These are phyloP conservation scores for Cephus runcator DNA, from an alignment of 2,888 invertebrate species.

Conservation along the genomic window DNA sequence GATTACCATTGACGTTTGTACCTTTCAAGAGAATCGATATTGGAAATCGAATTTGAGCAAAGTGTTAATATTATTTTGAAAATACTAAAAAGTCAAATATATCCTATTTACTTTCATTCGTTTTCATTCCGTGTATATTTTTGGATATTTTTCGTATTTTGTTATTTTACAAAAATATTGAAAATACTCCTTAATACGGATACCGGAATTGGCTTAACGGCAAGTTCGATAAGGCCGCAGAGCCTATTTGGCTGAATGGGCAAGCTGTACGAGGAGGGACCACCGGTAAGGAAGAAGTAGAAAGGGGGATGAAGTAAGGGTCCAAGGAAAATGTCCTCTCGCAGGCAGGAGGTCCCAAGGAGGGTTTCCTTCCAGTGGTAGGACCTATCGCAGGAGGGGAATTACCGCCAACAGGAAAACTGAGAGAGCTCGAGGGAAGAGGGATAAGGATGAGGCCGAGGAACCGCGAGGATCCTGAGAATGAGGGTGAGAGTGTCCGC, in stretches of 20 bases:
- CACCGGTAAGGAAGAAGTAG: not conserved
- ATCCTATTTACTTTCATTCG: not conserved
- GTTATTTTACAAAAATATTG: not conserved
- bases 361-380: not conserved
- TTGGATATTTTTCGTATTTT: not conserved
- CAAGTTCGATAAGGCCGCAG: not conserved
- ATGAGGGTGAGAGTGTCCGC: constrained; percentile 10
- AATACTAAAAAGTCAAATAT: not conserved
- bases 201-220: not conserved
- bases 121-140: not conserved
- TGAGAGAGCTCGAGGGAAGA: not conserved
- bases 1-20: not conserved
- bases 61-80: not conserved
- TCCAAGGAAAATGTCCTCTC: not conserved
- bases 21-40: not conserved
- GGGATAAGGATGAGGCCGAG: not conserved
- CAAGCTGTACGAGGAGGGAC: not conserved
- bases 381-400: not conserved
- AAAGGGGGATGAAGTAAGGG: not conserved
- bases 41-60: not conserved
- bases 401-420: not conserved
- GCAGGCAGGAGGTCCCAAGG: not conserved
- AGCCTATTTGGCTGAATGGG: not conserved
- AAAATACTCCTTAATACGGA: not conserved
- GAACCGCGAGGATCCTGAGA: constrained; percentile 6